Evolutionary conservation across 35 echinoderm and acorn worm genomes (phyloP), one percentile per base, ranked within the genome.

Genomic region (Ophiothrix spiculata): DNA sequence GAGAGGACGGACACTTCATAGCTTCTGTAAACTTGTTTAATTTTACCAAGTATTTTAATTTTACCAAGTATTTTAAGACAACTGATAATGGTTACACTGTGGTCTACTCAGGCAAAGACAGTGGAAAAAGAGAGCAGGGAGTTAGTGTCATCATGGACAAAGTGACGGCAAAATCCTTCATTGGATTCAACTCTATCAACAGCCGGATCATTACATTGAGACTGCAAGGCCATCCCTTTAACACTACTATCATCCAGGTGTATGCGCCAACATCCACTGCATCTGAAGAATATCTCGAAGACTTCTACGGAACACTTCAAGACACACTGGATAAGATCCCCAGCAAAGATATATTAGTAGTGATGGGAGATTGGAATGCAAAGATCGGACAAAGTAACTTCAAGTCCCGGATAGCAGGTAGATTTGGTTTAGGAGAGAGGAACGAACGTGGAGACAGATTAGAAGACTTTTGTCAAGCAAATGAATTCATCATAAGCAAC

Each of bases 401-500:
- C 19, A 63, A 41, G 37, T 81, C 36, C 3, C 29, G 35, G 16
- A 21, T 74, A 4, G 74, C 37, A 12, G 84, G 90, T 39, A 42
- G n/a, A 35, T 87, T 75, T 87, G 84, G 90, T 12, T 37, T 86
- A 15, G 56, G 90, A 39, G 34, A 81, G 31, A 40, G 78, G 21
- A 92, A 87, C 76, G 90, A 92, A 76, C 35, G 84, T 32, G 84
- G 90, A 35, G 78, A 82, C 21, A 87, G 64, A 31, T 35, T 92
- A 28, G 56, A 19, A 0, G 84, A 92, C 32, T 92, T 86, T 63
- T 92, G 84, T 35, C 29, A 21, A 28, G 36, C 23, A 46, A 74
- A 89, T 56, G 60, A 89, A 14, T 32, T 81, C 1, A 33, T 75
- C 32, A 56, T 90, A 14, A 39, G 16, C 33, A 90, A 84, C 33